These are phyloP conservation scores for Apoda limacodes DNA, from an alignment of 2,888 invertebrate genomes.

Conservation along the genomic window DNA sequence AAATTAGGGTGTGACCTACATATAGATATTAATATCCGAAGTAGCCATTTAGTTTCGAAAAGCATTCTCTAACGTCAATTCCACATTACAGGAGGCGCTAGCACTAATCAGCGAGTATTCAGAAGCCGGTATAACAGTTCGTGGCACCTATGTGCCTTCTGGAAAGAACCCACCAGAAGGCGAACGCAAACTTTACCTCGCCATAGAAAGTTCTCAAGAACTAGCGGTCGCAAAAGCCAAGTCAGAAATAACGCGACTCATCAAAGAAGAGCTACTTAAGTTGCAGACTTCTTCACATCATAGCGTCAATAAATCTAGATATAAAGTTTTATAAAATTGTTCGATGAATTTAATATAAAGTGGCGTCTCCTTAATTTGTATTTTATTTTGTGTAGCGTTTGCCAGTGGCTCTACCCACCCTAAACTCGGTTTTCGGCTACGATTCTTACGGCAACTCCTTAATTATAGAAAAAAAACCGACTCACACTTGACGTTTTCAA, in stretches of 20 bases:
- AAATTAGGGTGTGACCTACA: too few relatives aligned
- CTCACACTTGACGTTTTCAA: too few relatives aligned
- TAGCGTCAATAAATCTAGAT: conserved; percentile 90
- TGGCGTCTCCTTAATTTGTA: conserved; percentile 14
- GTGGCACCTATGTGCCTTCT: conserved; percentile 94
- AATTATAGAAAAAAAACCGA: too few relatives aligned
- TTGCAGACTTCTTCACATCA: conserved; percentile 89
- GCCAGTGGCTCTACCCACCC: too few relatives aligned
- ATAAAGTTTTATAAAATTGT: conserved; percentile 89
- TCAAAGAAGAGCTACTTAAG: conserved; percentile 97
- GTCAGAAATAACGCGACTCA: conserved; percentile 96
- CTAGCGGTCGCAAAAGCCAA: conserved; percentile 96
- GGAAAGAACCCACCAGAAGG: conserved; percentile 93
- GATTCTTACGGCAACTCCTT: too few relatives aligned
- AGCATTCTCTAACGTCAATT: conserved; percentile 3
- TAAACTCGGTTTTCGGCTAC: too few relatives aligned
- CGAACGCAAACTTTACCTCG: conserved; percentile 95
- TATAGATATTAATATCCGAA: too few relatives aligned
- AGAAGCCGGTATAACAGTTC: conserved; percentile 97
- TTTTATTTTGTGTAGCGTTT: conserved; percentile 17
- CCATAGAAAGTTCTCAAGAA: conserved; percentile 98
- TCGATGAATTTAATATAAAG: conserved; percentile 22
- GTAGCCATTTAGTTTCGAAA: too few relatives aligned
- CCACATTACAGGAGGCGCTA: conserved; percentile 83
- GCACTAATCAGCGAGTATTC: conserved; percentile 99